phyloP scores from a whole-genome alignment of 2,888 invertebrate genomes.

The Lasioglossum oenotherae region DNA sequence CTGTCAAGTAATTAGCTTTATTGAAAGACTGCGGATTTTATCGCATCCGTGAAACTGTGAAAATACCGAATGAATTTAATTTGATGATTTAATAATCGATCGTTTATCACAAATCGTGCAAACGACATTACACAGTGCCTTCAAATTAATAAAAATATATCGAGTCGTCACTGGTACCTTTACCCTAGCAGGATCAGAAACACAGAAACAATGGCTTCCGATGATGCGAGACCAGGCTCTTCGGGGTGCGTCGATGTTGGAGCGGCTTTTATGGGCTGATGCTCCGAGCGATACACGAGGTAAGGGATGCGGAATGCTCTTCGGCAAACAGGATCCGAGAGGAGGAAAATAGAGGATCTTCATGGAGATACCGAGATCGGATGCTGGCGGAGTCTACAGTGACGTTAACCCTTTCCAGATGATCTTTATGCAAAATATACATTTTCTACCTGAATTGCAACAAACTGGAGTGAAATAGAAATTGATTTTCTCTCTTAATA shows the following conservation, averaged over 20 bases:
- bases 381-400: not conserved
- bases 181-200: not conserved
- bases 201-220: conserved; percentile 13
- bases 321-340: not conserved
- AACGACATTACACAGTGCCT: too few species aligned
- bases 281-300: not conserved
- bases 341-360: not conserved
- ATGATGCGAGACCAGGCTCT: not conserved
- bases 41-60: too few species aligned
- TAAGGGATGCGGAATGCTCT: conserved; percentile 8
- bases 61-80: too few species aligned
- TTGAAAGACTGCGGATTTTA: too few species aligned
- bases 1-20: too few species aligned
- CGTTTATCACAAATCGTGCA: too few species aligned
- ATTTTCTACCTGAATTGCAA: too few species aligned
- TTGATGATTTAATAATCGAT: too few species aligned
- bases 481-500: too few species aligned
- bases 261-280: not conserved
- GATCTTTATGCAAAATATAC: not conserved
- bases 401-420: not conserved
- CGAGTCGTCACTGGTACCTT: too few species aligned
- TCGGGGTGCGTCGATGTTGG: not conserved
- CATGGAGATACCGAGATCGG: not conserved
- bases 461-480: too few species aligned
- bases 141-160: too few species aligned